Base-by-base conservation (phyloP, 2,888 invertebrate genomes). In the Ferrisia virgata region DNA sequence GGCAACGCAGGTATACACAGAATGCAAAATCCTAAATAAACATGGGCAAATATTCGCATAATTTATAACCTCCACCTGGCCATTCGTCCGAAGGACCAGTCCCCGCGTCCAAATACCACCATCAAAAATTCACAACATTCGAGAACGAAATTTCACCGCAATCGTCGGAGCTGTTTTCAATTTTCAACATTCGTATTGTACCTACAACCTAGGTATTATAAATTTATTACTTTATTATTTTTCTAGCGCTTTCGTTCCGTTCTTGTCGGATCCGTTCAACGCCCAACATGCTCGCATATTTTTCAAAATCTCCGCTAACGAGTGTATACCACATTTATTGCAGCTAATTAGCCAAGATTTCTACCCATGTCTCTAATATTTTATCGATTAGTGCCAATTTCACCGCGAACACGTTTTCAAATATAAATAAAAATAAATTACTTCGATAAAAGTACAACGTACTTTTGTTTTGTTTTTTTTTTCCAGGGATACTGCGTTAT, bases 201-300 rank as follows among this genome's bases (percentile, higher is more conserved):
- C n/a, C n/a, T n/a, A n/a, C n/a, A n/a, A n/a, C n/a, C n/a, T n/a
- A n/a, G n/a, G n/a, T 47, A 43, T 47, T 47, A 64, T 64, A 64
- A 64, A 64, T 64, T 64, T 64, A 64, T 64, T 64, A 64, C 11
- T 64, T 64, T 64, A 64, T 64, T 64, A 64, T 64, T 64, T 64
- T 64, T 64, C 28, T 39, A 5, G n/a, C 28, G 11, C 58, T 47
- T 3, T 64, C 58, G 58, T 39, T 39, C 39, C 39, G 39, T 39
- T 11, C 39, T 39, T 5, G 6, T 39, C 6, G 39, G 6, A 8
- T 39, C 39, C 39, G 11, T 39, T 39, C 39, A 11, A n/a, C n/a
- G n/a, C n/a, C n/a, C n/a, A n/a, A n/a, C n/a, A n/a, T n/a, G 39
- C 39, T 39, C 39, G 11, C 39, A 5, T 39, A 39, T 8, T 8